Conservation (phyloP, 1,140 invertebrate species). For the Macrobrachium nipponense region DNA sequence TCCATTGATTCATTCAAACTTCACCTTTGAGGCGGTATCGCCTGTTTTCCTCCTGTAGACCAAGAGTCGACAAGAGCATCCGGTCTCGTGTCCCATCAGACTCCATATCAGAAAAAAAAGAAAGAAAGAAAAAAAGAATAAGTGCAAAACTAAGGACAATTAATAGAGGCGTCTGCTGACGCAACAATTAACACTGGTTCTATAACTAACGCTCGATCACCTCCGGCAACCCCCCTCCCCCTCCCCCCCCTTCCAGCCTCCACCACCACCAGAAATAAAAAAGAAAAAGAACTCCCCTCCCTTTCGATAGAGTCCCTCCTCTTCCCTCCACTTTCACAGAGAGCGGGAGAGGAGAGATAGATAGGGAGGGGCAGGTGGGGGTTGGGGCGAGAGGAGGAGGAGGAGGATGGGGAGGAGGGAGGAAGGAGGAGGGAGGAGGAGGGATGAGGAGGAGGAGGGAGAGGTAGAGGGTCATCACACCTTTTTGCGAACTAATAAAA, state of each 20-base stretch:
- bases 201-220: not conserved
- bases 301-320: not conserved
- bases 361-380: not conserved
- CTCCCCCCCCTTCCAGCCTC: not conserved
- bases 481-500: not conserved
- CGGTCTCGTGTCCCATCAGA: too few relatives aligned
- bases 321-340: not conserved
- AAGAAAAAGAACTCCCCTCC: too few relatives aligned
- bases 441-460: too few relatives aligned
- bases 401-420: not conserved
- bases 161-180: too few relatives aligned
- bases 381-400: not conserved
- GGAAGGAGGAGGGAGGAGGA: not conserved
- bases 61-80: too few relatives aligned
- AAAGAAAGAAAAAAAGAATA: too few relatives aligned
- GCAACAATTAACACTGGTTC: not conserved
- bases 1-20: too few relatives aligned
- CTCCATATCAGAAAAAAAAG: too few relatives aligned
- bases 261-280: too few relatives aligned
- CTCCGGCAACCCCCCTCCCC: not conserved
- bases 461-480: not conserved
- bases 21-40: too few relatives aligned
- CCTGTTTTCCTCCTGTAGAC: too few relatives aligned
- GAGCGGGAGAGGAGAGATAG: not conserved
- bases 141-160: too few relatives aligned